Base-by-base conservation (phyloP, 2,797 vertebrate species). In the Sebastes itinus region DNA sequence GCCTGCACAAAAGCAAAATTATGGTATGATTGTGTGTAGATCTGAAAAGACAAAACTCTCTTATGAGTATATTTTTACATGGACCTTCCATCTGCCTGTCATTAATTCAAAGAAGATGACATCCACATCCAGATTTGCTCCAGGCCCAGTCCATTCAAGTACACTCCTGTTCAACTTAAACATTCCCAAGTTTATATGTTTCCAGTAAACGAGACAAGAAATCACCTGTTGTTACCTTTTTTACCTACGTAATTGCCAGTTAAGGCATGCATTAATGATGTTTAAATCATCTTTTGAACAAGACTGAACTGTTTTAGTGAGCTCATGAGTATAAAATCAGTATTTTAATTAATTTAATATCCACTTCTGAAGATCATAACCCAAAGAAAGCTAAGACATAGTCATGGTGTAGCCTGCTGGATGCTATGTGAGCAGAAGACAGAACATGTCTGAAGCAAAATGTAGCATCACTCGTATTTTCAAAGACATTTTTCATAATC, bases 131-230 rank as follows among this genome's bases (percentile, higher is more conserved):
- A 63, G 23, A 66, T 71, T 81, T 81, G 75, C 77, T 79, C 62
- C 69, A 85, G 78, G 78, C 77, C 16, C 23, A 72, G 3, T 67
- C 64, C 70, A 2, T 90, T 90, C 79, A 90, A 76, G 74, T 72
- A 60, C 22, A 38, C 42, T 67, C 66, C 65, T 80, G 78, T 84
- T 83, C 63, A 69, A 60, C 6, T 74, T 65, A 7, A 52, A 46
- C 76, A 81, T 67, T 81, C 35, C n/a, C 49, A 69, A 67, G 69
- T 58, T 54, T 60, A 8, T 73, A 25, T 22, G 32, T 77, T 78
- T 80, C 9, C 23, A 72, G 5, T 27, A 61, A 28, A 73, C 62
- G 12, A 63, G 38, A 49, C 33, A 67, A 49, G 20, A 63, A 67
- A 72, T 49, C n/a, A 23, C 22, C n/a, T 23, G 18, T 30, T 28